These are phyloP conservation scores for Platerodrilus igneus DNA, from an alignment of 2,888 invertebrate species.

Conservation along the genomic window DNA sequence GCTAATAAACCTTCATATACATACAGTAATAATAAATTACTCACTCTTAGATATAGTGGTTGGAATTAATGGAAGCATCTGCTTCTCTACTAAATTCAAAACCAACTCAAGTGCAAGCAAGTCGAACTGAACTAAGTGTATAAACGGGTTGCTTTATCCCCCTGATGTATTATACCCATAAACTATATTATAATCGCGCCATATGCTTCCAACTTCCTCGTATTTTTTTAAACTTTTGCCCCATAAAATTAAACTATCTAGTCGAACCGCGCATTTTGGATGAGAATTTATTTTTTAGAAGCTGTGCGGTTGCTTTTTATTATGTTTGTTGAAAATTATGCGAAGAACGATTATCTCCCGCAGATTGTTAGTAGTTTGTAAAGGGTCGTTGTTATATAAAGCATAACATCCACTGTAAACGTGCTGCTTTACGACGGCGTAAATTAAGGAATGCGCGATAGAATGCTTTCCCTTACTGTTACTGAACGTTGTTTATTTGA, in stretches of 20 bases:
- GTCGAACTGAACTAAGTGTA: slow-evolving; percentile 10
- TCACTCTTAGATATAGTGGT: slow-evolving; percentile 7
- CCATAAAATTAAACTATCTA: no score
- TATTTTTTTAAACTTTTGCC: slow-evolving; percentile 19
- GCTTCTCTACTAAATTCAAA: slow-evolving; percentile 10
- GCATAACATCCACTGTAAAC: slow-evolving; percentile 26
- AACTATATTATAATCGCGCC: slow-evolving; percentile 16
- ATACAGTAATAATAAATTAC: slow-evolving; percentile 8
- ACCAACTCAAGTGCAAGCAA: slow-evolving; percentile 14
- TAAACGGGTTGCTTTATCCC: slow-evolving; percentile 13
- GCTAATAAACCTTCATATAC: no score
- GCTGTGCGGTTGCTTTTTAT: slow-evolving; percentile 29
- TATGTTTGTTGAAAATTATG: slow-evolving; percentile 30
- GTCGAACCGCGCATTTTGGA: no score
- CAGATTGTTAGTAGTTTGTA: slow-evolving; percentile 28
- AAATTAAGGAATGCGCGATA: slow-evolving; percentile 27
- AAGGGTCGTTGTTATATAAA: slow-evolving; percentile 28
- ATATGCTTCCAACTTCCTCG: slow-evolving; percentile 11
- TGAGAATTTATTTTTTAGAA: no score
- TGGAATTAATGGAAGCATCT: slow-evolving; percentile 15
- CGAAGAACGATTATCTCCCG: slow-evolving; percentile 30
- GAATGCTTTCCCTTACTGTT: slow-evolving; percentile 25
- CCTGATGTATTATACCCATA: slow-evolving; percentile 20
- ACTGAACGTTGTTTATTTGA: slow-evolving; percentile 23
- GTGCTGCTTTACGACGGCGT: slow-evolving; percentile 27